Percentiles rank a stretch among this genome's conserved stretches.
phyloP scores from a whole-genome alignment of 2,797 vertebrate species.

The Artibeus lituratus region DNA sequence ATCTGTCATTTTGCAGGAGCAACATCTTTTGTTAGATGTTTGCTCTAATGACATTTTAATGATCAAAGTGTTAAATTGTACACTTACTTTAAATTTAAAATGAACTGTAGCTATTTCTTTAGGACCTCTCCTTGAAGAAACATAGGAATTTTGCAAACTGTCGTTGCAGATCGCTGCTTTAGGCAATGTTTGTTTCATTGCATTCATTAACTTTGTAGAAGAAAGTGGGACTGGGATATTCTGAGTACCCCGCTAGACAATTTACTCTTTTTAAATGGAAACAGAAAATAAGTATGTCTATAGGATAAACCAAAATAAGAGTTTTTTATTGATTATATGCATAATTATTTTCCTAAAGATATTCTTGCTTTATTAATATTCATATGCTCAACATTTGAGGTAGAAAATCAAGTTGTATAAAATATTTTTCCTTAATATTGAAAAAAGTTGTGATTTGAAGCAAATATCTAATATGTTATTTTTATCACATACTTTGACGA shows the following conservation, averaged over 20 bases:
- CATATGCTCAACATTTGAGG: neutral
- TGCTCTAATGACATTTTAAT: neutral
- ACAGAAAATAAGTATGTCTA: neutral
- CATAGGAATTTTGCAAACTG: neutral
- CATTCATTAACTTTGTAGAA: neutral
- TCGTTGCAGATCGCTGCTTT: neutral
- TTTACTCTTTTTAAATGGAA: constrained; percentile 7
- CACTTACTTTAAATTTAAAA: constrained; percentile 25
- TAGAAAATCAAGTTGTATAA: constrained; percentile 3
- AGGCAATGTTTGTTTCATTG: neutral
- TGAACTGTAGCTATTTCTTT: neutral
- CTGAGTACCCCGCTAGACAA: neutral
- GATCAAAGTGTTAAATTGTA: neutral
- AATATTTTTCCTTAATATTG: neutral
- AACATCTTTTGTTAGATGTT: neutral
- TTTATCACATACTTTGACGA: neutral
- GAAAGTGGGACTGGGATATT: neutral
- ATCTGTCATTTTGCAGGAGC: neutral
- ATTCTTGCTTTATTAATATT: constrained; percentile 17
- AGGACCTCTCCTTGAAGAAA: neutral
- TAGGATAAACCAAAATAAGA: neutral
- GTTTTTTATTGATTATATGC: neutral
- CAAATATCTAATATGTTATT: neutral
- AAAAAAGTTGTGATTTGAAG: neutral
- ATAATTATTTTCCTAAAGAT: neutral